phyloP scores from a whole-genome alignment of 1,140 invertebrate genomes.

The Sitodiplosis mosellana region DNA sequence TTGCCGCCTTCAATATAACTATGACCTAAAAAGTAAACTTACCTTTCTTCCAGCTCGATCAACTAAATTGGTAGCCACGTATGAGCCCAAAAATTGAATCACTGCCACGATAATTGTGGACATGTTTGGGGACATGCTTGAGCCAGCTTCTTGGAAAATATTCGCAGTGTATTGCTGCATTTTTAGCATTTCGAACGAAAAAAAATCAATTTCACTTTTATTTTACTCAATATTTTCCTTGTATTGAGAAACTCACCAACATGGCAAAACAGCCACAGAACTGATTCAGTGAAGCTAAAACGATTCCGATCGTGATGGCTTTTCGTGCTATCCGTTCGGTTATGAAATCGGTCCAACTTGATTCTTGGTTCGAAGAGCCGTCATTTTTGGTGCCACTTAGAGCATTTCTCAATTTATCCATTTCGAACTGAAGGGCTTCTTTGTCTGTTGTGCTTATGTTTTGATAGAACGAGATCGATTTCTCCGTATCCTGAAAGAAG shows the following conservation, averaged over 20 bases:
- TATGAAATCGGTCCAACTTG: not conserved
- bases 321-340: not conserved
- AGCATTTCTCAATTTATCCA: not conserved
- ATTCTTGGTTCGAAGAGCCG: not conserved
- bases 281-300: constrained; percentile 30
- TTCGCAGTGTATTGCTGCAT: constrained; percentile 33
- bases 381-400: not conserved
- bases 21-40: not conserved
- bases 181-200: no score
- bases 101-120: constrained; percentile 61
- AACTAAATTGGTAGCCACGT: not conserved
- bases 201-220: no score
- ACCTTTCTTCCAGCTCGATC: not conserved
- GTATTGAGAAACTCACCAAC: no score
- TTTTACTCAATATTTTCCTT: no score
- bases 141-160: constrained; percentile 45
- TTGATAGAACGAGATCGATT: not conserved
- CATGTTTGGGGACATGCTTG: constrained; percentile 31
- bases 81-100: constrained; percentile 23
- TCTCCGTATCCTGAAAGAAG: not conserved
- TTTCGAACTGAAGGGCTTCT: not conserved
- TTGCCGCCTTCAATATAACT: not conserved
- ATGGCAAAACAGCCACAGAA: constrained; percentile 22
- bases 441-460: not conserved
- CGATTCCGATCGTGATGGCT: constrained; percentile 19